These are phyloP conservation scores for Therioaphis trifolii DNA, from an alignment of 2,888 invertebrate species.

Conservation along the genomic window DNA sequence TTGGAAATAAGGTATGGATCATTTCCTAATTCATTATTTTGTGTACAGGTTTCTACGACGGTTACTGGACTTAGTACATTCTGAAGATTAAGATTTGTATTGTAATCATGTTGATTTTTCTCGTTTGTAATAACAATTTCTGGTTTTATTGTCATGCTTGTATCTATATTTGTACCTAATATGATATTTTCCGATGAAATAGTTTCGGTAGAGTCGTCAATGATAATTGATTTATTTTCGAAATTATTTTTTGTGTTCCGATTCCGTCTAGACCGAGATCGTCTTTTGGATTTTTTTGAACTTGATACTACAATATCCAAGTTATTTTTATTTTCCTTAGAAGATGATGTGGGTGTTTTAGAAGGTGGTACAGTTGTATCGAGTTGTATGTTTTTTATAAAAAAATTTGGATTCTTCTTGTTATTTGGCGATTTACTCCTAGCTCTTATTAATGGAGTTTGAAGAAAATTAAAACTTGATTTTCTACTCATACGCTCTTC, in stretches of 20 bases:
- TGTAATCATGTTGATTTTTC: neutral
- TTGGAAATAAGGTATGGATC: neutral
- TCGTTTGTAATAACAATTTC: slow-evolving; percentile 25
- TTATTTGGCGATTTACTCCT: slow-evolving; percentile 26
- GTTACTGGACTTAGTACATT: too few relatives aligned
- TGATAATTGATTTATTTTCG: neutral
- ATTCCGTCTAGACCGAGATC: slow-evolving; percentile 26
- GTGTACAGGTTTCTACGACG: neutral
- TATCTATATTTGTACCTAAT: neutral
- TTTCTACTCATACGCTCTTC: slow-evolving; percentile 3
- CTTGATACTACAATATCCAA: neutral
- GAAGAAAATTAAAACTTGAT: neutral
- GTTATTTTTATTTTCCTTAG: neutral
- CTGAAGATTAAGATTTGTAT: neutral
- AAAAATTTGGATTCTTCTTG: neutral
- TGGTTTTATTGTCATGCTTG: neutral
- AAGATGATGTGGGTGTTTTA: neutral
- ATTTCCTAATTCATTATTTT: neutral
- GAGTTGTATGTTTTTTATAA: neutral
- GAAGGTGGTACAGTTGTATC: neutral
- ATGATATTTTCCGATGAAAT: neutral
- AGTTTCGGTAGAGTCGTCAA: neutral
- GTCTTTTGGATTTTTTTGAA: neutral
- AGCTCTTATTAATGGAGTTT: neutral
- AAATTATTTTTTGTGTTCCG: neutral